These are phyloP conservation scores for Ptilonorhynchus violaceus DNA, from an alignment of 2,113 vertebrate genomes.

Conservation along the genomic window DNA sequence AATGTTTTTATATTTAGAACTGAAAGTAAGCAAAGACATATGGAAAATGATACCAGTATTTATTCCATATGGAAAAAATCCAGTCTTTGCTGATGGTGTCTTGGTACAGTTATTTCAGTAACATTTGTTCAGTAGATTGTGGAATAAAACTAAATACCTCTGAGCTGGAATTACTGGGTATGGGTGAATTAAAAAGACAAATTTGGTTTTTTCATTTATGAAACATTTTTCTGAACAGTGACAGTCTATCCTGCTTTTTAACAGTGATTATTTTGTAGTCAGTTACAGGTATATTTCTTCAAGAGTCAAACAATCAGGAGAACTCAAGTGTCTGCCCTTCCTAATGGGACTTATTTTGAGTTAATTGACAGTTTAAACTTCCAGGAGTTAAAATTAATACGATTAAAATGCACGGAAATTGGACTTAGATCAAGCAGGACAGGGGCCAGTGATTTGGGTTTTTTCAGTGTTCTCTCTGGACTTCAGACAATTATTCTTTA, in stretches of 20 bases:
- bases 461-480: constrained; percentile 1
- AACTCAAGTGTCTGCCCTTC: not conserved
- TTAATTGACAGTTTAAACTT: not conserved
- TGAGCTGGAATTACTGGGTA: not conserved
- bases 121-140: not conserved
- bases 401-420: not conserved
- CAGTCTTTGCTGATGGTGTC: not conserved
- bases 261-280: not conserved
- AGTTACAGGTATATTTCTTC: not conserved
- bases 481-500: not conserved
- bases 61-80: constrained; percentile 24
- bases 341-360: not conserved
- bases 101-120: not conserved
- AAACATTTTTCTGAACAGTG: not conserved
- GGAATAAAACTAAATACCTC: not conserved
- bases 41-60: not conserved
- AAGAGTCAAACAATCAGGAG: not conserved
- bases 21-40: constrained; percentile 19
- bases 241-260: not conserved
- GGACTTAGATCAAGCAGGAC: not conserved
- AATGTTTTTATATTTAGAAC: constrained; percentile 17
- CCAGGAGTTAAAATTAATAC: not conserved
- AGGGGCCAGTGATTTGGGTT: not conserved
- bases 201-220: not conserved
- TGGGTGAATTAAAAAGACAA: not conserved